A percentile compares a stretch with the other conserved stretches of the same genome.
Evolutionary conservation across 2,797 vertebrate species (phyloP).

Genomic region (Falco peregrinus): DNA sequence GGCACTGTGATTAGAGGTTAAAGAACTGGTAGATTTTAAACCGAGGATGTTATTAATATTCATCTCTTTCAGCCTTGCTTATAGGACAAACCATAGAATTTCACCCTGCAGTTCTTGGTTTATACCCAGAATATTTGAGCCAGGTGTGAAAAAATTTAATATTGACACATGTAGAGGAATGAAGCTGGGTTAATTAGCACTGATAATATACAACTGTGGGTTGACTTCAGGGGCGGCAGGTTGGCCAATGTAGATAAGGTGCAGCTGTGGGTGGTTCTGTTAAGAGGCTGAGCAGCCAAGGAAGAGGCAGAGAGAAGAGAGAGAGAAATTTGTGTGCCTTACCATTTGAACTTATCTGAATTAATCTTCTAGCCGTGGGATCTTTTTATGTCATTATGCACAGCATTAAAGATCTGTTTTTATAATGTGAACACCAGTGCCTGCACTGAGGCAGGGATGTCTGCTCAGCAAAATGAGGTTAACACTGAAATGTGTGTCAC

Average conservation of each 20-base stretch:
- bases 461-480: not conserved
- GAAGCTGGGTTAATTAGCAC: no score
- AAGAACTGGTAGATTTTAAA: not conserved
- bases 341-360: not conserved
- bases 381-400: not conserved
- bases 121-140: not conserved
- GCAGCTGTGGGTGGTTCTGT: no score
- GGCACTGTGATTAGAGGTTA: not conserved
- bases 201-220: no score
- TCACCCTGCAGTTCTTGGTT: not conserved
- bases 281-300: no score
- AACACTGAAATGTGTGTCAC: not conserved
- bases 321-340: not conserved
- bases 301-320: no score
- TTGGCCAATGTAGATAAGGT: no score
- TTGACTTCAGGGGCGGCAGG: no score
- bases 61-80: not conserved
- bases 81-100: not conserved
- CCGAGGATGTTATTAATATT: not conserved
- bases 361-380: not conserved
- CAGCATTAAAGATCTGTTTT: not conserved
- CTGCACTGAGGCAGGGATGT: not conserved
- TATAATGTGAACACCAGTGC: not conserved
- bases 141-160: slow-evolving; percentile 6
- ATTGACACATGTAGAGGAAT: not conserved